Percentiles rank a stretch among this genome's conserved stretches.
These are phyloP conservation scores for Rhopalosiphum padi DNA, from an alignment of 1,140 invertebrate genomes.

Conservation along the genomic window DNA sequence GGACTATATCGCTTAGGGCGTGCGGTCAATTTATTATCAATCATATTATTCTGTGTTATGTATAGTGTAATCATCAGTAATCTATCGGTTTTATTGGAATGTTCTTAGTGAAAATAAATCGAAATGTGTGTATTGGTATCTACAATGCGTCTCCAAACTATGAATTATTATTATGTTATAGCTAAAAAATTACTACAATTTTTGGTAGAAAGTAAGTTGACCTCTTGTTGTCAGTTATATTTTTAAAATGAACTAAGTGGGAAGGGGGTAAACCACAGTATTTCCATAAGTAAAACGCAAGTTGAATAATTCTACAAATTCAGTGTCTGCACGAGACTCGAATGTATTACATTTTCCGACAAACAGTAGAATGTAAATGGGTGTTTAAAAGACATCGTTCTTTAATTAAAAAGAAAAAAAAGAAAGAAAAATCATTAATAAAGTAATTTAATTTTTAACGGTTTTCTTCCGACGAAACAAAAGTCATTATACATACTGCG, in stretches of 20 bases:
- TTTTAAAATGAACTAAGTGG: no score
- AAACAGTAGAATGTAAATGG: background rate
- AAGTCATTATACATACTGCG: constrained; percentile 2
- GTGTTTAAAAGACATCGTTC: background rate
- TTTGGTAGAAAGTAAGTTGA: no score
- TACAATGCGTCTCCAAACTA: no score
- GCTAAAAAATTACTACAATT: background rate
- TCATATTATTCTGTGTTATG: background rate
- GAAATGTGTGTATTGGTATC: background rate
- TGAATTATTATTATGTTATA: no score
- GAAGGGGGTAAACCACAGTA: background rate
- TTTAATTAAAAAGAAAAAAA: constrained; percentile 15
- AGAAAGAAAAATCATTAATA: background rate
- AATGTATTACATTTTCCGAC: background rate
- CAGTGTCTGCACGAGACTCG: background rate
- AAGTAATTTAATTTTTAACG: constrained; percentile 24
- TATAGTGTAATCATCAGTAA: background rate
- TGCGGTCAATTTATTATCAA: background rate
- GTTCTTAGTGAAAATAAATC: background rate
- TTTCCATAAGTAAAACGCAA: background rate
- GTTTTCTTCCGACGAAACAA: background rate
- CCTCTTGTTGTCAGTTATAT: no score
- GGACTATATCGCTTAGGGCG: no score
- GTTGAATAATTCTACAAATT: background rate
- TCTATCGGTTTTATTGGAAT: background rate